phyloP scores from a whole-genome alignment of 2,797 vertebrate species.

The Ciconia nigra region DNA sequence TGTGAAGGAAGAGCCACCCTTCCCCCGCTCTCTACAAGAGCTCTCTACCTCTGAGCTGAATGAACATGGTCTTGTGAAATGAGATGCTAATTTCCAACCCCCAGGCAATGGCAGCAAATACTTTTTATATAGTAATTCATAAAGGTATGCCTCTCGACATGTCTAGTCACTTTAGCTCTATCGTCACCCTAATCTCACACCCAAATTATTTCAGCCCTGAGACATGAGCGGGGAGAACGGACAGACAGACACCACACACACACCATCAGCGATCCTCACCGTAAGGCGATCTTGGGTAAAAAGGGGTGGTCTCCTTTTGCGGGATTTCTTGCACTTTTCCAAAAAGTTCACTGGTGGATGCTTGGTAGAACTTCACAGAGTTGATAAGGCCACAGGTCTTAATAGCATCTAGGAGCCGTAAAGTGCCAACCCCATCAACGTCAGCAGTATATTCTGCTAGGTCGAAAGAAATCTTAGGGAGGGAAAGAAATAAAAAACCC shows the following conservation, averaged over 20 bases:
- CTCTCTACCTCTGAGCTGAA: conserved; percentile 68
- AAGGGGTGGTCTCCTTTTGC: conserved; percentile 95
- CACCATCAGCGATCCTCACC: conserved; percentile 69
- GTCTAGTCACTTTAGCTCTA: conserved; percentile 53
- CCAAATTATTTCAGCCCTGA: conserved; percentile 55
- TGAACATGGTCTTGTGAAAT: conserved; percentile 11
- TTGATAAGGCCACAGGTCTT: conserved; percentile 94
- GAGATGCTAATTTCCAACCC: conserved; percentile 52
- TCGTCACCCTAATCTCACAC: conserved; percentile 41
- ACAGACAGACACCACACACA: not conserved
- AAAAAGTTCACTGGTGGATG: conserved; percentile 96
- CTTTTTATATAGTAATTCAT: conserved; percentile 32
- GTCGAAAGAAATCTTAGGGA: conserved; percentile 91
- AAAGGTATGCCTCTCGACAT: conserved; percentile 56
- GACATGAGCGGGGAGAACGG: not conserved
- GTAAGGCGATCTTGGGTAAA: conserved; percentile 96
- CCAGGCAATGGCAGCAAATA: conserved; percentile 39
- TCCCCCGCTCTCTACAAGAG: not conserved
- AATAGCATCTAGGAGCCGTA: conserved; percentile 91
- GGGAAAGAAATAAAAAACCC: not conserved
- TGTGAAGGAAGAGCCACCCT: not conserved
- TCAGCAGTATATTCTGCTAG: conserved; percentile 97
- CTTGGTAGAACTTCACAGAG: conserved; percentile 94
- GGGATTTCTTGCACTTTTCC: conserved; percentile 99
- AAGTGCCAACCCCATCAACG: conserved; percentile 93